Percentiles rank a stretch among this genome's conserved stretches.
Conservation (phyloP, 2,888 invertebrate genomes). For the Lottia scabra region DNA sequence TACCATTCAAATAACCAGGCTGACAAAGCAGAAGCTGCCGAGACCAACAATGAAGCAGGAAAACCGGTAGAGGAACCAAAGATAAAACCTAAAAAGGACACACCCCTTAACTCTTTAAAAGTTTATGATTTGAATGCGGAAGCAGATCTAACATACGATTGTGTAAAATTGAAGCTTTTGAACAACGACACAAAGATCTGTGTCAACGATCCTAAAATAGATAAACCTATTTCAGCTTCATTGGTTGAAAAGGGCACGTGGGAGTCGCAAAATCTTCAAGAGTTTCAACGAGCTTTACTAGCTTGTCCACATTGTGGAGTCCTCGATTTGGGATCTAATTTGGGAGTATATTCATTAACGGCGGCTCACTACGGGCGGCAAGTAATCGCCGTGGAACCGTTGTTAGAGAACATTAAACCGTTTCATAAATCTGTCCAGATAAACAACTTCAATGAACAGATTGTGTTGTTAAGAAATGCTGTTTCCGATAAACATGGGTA, state of each 20-base stretch:
- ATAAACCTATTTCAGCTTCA: slow-evolving; percentile 4
- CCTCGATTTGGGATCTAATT: slow-evolving; percentile 34
- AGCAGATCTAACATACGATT: not conserved
- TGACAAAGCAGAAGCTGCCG: not conserved
- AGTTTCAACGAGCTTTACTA: not conserved
- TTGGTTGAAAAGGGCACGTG: not conserved
- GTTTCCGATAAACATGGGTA: slow-evolving; percentile 28
- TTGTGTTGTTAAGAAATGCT: slow-evolving; percentile 29
- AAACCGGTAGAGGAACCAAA: not conserved
- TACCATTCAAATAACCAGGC: not conserved
- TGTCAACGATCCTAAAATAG: slow-evolving; percentile 9
- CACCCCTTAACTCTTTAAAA: not conserved
- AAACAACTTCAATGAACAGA: slow-evolving; percentile 21
- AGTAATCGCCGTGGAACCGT: slow-evolving; percentile 37
- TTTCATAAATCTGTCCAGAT: slow-evolving; percentile 29
- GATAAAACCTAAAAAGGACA: not conserved
- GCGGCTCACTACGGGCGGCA: slow-evolving; percentile 24
- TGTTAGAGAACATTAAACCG: slow-evolving; percentile 18
- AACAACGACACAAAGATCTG: slow-evolving; percentile 4
- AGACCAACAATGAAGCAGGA: not conserved
- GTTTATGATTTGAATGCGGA: not conserved
- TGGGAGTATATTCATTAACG: slow-evolving; percentile 33
- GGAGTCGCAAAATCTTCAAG: slow-evolving; percentile 4
- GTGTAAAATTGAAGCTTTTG: slow-evolving; percentile 1
- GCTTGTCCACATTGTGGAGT: slow-evolving; percentile 11